Conservation (phyloP, 2,888 invertebrate species). For the Atrina japonica region DNA sequence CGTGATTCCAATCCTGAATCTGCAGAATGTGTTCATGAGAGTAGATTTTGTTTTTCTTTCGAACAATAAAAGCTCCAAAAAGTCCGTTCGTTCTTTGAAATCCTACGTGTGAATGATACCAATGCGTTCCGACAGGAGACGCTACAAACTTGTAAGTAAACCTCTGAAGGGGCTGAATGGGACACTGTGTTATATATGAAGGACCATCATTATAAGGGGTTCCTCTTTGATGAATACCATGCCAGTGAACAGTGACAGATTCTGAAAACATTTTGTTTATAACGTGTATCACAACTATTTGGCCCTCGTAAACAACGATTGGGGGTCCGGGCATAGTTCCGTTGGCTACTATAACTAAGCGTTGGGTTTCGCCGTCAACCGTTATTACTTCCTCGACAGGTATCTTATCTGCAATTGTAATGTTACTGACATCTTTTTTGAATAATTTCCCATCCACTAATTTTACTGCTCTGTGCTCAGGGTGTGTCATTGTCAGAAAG, state of each 20-base stretch:
- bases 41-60: constrained; percentile 26
- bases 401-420: constrained; percentile 31
- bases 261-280: constrained; percentile 62
- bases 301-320: constrained; percentile 61
- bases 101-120: constrained; percentile 66
- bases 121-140: constrained; percentile 62
- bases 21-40: constrained; percentile 51
- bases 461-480: constrained; percentile 47
- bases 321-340: constrained; percentile 62
- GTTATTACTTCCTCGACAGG: constrained; percentile 52
- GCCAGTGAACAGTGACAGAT: constrained; percentile 73
- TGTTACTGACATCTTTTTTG: constrained; percentile 58
- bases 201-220: constrained; percentile 74
- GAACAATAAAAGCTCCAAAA: constrained; percentile 61
- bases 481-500: constrained; percentile 59
- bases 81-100: constrained; percentile 57
- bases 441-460: constrained; percentile 56
- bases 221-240: constrained; percentile 69
- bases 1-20: constrained; percentile 67
- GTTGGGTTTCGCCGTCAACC: constrained; percentile 51
- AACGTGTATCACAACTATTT: constrained; percentile 55
- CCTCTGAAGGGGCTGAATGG: constrained; percentile 64
- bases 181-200: constrained; percentile 65
- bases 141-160: constrained; percentile 72
- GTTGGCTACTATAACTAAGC: constrained; percentile 56